A percentile compares a stretch with the other conserved stretches of the same genome.
Evolutionary conservation across 2,888 invertebrate genomes (phyloP).

Genomic region (Uloborus plumipes): DNA sequence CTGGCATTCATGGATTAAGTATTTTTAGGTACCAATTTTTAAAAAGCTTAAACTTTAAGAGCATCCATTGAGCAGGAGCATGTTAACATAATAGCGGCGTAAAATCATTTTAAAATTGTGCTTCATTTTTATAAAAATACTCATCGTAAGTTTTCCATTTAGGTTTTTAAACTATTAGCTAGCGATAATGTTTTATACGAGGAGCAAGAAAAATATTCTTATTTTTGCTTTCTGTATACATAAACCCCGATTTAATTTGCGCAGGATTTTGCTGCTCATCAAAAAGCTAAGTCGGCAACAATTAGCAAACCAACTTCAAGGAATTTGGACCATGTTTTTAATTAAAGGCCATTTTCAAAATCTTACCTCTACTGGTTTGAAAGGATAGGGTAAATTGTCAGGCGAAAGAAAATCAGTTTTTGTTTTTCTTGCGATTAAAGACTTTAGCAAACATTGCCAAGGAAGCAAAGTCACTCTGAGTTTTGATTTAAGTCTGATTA

Average conservation of each 20-base stretch:
- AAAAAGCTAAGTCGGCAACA: conserved; percentile 14
- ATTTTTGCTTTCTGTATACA: neutral
- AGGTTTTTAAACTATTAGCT: too few species aligned
- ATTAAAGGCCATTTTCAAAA: conserved; percentile 41
- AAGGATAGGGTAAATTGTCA: conserved; percentile 5
- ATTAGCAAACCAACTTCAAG: conserved; percentile 16
- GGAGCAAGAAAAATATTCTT: neutral
- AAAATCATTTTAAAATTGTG: too few species aligned
- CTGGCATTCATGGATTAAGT: too few species aligned
- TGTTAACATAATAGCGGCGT: too few species aligned
- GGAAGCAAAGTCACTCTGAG: conserved; percentile 7
- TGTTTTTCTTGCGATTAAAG: conserved; percentile 59
- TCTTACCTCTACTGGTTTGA: neutral
- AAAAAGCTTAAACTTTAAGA: too few species aligned
- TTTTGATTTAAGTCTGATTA: conserved; percentile 59
- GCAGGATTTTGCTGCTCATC: neutral
- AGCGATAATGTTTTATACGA: neutral
- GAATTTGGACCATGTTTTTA: conserved; percentile 47
- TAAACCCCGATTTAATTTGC: conserved; percentile 43
- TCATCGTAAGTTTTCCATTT: too few species aligned
- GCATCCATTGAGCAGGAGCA: too few species aligned
- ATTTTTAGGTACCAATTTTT: too few species aligned
- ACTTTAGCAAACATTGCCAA: conserved; percentile 33
- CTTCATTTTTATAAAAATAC: too few species aligned
- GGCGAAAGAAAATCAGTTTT: conserved; percentile 40